These are phyloP conservation scores for Tupaia tana DNA, from an alignment of 2,113 vertebrate genomes.

Conservation along the genomic window DNA sequence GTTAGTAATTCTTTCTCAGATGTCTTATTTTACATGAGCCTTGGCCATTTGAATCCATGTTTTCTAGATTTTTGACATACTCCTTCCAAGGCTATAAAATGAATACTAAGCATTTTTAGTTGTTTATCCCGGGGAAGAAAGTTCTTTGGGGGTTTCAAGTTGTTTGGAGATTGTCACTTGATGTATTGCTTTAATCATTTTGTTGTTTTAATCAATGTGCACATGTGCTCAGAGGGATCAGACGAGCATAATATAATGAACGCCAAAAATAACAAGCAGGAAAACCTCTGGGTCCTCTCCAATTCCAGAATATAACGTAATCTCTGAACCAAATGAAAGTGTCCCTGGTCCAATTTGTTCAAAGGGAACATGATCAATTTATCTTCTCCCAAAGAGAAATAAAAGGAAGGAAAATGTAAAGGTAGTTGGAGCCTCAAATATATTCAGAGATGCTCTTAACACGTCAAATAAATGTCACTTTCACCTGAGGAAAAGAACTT, in stretches of 20 bases:
- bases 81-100: not conserved
- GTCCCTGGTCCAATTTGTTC: slow-evolving; percentile 71
- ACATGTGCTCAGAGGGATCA: slow-evolving; percentile 64
- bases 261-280: slow-evolving; percentile 69
- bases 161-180: slow-evolving; percentile 69
- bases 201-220: slow-evolving; percentile 74
- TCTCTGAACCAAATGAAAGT: slow-evolving; percentile 74
- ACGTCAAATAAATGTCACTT: slow-evolving; percentile 63
- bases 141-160: slow-evolving; percentile 57
- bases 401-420: slow-evolving; percentile 58
- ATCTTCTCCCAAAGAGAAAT: slow-evolving; percentile 69
- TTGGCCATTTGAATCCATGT: not conserved
- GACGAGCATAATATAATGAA: slow-evolving; percentile 63
- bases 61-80: not conserved
- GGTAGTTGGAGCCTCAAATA: slow-evolving; percentile 26
- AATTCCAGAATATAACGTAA: slow-evolving; percentile 76
- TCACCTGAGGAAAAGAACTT: slow-evolving; percentile 52
- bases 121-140: not conserved
- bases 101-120: slow-evolving; percentile 2
- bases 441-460: slow-evolving; percentile 64
- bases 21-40: not conserved
- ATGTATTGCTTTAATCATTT: slow-evolving; percentile 76
- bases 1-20: slow-evolving; percentile 25
- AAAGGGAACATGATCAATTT: slow-evolving; percentile 68
- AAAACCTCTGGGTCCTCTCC: slow-evolving; percentile 69